Evolutionary conservation across 1,140 invertebrate genomes (phyloP).

Genomic region (Tenebrio molitor): DNA sequence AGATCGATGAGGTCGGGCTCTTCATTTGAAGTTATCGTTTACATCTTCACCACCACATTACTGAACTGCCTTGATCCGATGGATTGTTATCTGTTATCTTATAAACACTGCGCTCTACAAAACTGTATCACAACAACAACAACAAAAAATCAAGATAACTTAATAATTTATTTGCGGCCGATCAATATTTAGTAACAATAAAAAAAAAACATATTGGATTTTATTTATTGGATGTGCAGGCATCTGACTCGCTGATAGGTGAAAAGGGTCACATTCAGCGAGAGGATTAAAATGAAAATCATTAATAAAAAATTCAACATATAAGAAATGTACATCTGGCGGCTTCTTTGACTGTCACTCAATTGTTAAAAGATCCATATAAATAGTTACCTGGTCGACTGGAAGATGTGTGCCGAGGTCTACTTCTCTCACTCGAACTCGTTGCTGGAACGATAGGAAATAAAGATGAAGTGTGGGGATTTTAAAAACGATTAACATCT

Average conservation of each 20-base stretch:
- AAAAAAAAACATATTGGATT: slow-evolving; percentile 21
- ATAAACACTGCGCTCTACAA: slow-evolving; percentile 28
- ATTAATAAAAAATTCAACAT: slow-evolving; percentile 59
- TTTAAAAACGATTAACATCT: slow-evolving; percentile 30
- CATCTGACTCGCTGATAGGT: slow-evolving; percentile 48
- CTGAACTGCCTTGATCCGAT: slow-evolving; percentile 4
- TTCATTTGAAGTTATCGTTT: slow-evolving; percentile 29
- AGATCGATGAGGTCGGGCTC: slow-evolving; percentile 30
- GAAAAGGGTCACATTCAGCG: slow-evolving; percentile 53
- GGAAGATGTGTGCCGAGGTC: slow-evolving; percentile 26
- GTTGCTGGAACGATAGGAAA: background rate
- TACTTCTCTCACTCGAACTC: slow-evolving; percentile 2
- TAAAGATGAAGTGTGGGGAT: slow-evolving; percentile 7
- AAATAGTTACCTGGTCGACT: slow-evolving; percentile 55
- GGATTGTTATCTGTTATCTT: slow-evolving; percentile 2
- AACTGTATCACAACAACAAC: slow-evolving; percentile 30
- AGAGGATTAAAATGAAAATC: slow-evolving; percentile 58
- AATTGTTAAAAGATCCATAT: slow-evolving; percentile 63
- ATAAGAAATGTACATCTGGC: slow-evolving; percentile 58
- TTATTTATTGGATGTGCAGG: slow-evolving; percentile 35
- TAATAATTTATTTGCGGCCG: background rate
- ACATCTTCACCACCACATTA: slow-evolving; percentile 33
- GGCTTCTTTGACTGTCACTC: slow-evolving; percentile 62
- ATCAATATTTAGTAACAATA: slow-evolving; percentile 33
- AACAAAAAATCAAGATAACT: background rate